Conservation (phyloP, 2,888 invertebrate species). For the Gibbula magus region DNA sequence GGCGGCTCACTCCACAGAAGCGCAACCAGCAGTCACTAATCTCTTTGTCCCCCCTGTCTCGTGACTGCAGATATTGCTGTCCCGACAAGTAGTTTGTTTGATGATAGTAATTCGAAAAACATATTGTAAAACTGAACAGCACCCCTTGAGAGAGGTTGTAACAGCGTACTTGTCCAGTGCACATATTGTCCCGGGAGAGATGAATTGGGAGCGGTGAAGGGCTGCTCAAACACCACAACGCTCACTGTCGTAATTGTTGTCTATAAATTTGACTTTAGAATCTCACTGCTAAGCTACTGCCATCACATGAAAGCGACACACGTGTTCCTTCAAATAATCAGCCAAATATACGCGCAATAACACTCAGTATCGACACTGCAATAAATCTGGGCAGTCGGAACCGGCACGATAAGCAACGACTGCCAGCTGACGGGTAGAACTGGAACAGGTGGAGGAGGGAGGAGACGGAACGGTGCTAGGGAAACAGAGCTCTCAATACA, state of each 20-base stretch:
- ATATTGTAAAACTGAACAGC: not conserved
- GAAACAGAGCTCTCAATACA: no score
- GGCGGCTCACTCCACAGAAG: no score
- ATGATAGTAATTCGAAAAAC: not conserved
- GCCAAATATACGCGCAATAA: slow-evolving; percentile 2
- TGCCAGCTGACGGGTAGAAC: no score
- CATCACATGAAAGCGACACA: slow-evolving; percentile 6
- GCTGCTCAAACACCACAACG: slow-evolving; percentile 9
- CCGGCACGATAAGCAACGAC: no score
- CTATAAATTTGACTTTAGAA: slow-evolving; percentile 23
- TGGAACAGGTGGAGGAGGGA: no score
- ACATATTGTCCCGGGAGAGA: not conserved
- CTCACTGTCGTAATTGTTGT: slow-evolving; percentile 9
- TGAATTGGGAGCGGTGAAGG: not conserved
- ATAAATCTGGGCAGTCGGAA: not conserved
- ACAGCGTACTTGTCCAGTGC: not conserved
- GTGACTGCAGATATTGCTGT: not conserved
- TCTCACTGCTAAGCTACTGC: not conserved
- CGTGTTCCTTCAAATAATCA: slow-evolving; percentile 18
- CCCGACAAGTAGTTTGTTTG: not conserved
- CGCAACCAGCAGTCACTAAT: no score
- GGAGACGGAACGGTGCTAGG: no score
- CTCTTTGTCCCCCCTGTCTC: not conserved
- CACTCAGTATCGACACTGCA: not conserved
- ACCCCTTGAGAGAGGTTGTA: not conserved